phyloP scores from a whole-genome alignment of 92 coral and sea anemone genomes.

The Porites divaricata region DNA sequence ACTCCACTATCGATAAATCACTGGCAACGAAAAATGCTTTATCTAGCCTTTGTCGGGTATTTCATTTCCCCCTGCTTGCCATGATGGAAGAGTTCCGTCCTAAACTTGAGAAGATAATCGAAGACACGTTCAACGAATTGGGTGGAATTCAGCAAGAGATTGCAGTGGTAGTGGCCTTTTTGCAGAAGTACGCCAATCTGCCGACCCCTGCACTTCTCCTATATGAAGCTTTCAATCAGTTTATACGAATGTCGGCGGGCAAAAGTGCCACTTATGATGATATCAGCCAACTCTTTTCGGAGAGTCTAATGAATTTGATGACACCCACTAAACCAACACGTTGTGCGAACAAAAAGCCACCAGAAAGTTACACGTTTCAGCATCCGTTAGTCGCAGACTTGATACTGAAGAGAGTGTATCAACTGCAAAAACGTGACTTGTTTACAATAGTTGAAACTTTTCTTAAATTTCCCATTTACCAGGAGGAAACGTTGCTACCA shows the following conservation, averaged over 20 bases:
- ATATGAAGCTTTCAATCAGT: constrained; percentile 72
- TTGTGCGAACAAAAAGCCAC: constrained; percentile 21
- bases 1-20: neutral
- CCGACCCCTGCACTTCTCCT: constrained; percentile 86
- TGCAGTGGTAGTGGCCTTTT: constrained; percentile 84
- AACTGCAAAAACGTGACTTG: constrained; percentile 54
- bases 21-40: neutral
- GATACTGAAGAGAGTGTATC: constrained; percentile 58
- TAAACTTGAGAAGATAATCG: constrained; percentile 68
- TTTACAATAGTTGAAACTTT: constrained; percentile 61
- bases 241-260: constrained; percentile 25
- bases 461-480: constrained; percentile 68
- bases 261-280: constrained; percentile 72
- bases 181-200: constrained; percentile 79
- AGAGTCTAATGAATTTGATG: constrained; percentile 77
- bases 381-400: constrained; percentile 85
- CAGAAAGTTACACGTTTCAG: constrained; percentile 76
- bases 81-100: constrained; percentile 77
- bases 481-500: constrained; percentile 55
- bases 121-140: constrained; percentile 76
- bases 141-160: constrained; percentile 66
- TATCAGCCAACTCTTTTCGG: constrained; percentile 70
- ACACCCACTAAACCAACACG: constrained; percentile 54
- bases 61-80: constrained; percentile 91
- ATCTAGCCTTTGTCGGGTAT: constrained; percentile 75